Base-by-base conservation (phyloP, 1,140 invertebrate genomes). In the Drosophila ambigua region DNA sequence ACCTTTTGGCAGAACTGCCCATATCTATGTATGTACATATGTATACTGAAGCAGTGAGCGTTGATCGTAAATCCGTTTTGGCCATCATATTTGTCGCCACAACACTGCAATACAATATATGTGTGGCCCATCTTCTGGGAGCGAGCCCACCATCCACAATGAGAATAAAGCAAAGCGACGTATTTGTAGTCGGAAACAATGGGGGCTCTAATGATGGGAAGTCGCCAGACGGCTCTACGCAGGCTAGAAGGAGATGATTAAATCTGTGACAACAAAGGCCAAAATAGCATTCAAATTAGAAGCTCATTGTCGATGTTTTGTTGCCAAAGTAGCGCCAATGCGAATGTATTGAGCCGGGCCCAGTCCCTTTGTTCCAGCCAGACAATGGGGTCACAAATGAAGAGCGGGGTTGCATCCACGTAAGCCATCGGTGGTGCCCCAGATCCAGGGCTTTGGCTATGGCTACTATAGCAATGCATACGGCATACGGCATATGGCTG, bases 201-300 rank as follows among this genome's bases (percentile, higher is more conserved):
- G 53, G 80, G 8, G 6, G 53, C 77, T 75, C 80, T 89, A 89
- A 89, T 90, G 84, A 89, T 89, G 74, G 55, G 73, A 79, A 89
- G 76, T 76, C 52, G 50, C 11, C 59, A 59, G 54, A 28, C 45
- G 50, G 16, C 20, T 55, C 24, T 49, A 67, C 28, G 11, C 39
- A 44, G 16, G n/a, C 57, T 46, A 60, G 54, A 48, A 76, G 50
- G 28, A 83, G 67, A 89, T 90, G 85, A 89, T 89, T 89, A 75
- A 89, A 89, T 89, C 84, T 84, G 51, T 41, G 60, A 72, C 67
- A 80, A 89, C 84, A 89, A 89, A 84, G 65, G 65, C 60, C 62
- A 80, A 89, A 79, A 89, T 89, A 89, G 74, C 65, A 89, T 89
- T 89, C 85, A 89, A 89, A 89, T 89, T 89, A 89, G 84, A 84